A percentile compares a stretch with the other conserved stretches of the same genome.
Conservation (phyloP, 2,888 invertebrate genomes). For the Ramazzottius varieornatus region DNA sequence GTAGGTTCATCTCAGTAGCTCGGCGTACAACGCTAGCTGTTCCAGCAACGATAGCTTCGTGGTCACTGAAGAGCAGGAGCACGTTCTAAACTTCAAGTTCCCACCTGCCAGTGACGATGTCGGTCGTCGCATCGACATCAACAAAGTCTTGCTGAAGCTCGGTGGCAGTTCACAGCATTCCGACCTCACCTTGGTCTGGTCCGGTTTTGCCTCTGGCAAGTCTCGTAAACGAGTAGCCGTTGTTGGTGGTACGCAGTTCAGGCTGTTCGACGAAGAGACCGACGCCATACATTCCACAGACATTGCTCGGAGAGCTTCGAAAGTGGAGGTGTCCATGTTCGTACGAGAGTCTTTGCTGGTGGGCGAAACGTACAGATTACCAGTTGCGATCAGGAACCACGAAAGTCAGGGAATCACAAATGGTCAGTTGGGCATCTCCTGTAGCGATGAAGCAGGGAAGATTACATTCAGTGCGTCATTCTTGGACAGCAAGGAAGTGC, state of each 20-base stretch:
- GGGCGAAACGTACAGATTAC: neutral
- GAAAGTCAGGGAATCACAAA: neutral
- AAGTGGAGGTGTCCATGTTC: neutral
- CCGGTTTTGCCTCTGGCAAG: too few species aligned
- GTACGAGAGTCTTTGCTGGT: neutral
- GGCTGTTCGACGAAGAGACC: too few species aligned
- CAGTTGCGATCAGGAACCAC: neutral
- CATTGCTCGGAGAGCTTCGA: neutral
- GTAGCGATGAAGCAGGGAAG: neutral
- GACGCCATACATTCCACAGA: too few species aligned
- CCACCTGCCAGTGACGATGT: neutral
- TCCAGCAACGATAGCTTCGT: neutral
- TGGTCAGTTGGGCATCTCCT: neutral
- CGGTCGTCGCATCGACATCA: neutral
- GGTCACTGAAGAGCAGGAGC: neutral
- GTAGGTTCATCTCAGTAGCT: neutral
- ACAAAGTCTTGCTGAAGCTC: neutral
- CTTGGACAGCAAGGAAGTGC: too few species aligned
- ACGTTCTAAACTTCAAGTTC: neutral
- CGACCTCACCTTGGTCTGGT: neutral
- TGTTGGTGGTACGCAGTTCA: too few species aligned
- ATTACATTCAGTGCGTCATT: neutral
- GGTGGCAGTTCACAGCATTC: too few species aligned
- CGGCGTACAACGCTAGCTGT: neutral
- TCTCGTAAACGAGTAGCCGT: too few species aligned